These are phyloP conservation scores for Drosophila lutescens DNA, from an alignment of 2,888 invertebrate genomes.

Conservation along the genomic window DNA sequence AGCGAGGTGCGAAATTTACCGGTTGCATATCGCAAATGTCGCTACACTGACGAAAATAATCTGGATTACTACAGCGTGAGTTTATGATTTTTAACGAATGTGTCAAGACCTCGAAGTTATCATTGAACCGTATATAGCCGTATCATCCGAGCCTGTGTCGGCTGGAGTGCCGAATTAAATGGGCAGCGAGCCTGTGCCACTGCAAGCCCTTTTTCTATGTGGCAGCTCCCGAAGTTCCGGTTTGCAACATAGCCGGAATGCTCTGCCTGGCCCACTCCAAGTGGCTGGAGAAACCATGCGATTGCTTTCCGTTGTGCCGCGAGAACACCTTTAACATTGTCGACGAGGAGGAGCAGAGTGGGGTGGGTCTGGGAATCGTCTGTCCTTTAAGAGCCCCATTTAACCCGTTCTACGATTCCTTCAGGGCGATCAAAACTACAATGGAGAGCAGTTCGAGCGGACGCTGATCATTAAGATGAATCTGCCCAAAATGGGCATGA, in stretches of 20 bases:
- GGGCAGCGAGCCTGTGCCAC: conserved; percentile 74
- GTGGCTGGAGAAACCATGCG: conserved; percentile 72
- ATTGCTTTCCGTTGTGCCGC: conserved; percentile 75
- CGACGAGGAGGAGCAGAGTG: conserved; percentile 57
- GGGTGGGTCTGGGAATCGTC: conserved; percentile 59
- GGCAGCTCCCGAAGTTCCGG: conserved; percentile 60
- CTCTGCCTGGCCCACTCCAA: conserved; percentile 69
- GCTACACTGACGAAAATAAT: conserved; percentile 78
- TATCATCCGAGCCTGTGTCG: conserved; percentile 81
- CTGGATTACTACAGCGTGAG: conserved; percentile 77
- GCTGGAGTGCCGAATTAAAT: conserved; percentile 80
- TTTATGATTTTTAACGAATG: not conserved
- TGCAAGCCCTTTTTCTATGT: conserved; percentile 83
- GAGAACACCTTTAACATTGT: conserved; percentile 64
- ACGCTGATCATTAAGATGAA: conserved; percentile 66
- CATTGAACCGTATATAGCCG: conserved; percentile 49
- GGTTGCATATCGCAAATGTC: conserved; percentile 80
- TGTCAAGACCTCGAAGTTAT: too few species aligned
- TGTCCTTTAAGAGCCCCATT: not conserved
- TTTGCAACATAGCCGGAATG: conserved; percentile 78
- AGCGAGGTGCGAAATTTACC: conserved; percentile 75
- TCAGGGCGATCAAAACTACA: conserved; percentile 50
- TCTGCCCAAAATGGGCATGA: conserved; percentile 78
- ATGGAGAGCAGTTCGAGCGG: conserved; percentile 67
- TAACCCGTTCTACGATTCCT: not conserved